Evolutionary conservation across 2,113 vertebrate genomes (phyloP).

Genomic region (Pimephales promelas): DNA sequence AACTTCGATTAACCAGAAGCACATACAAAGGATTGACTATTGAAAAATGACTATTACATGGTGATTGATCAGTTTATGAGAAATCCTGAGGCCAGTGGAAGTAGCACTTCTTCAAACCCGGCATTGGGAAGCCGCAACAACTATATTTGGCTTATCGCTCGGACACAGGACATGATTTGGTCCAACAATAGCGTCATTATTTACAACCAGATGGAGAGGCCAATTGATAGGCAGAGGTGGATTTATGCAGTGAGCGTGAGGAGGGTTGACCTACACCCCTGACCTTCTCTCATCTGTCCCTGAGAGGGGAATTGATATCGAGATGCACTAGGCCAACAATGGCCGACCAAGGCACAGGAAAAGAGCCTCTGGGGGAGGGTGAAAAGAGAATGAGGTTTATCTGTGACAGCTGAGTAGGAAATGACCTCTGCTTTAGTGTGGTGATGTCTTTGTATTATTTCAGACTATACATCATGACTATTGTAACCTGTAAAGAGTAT

Average conservation of each 20-base stretch:
- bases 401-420: slow-evolving; percentile 37
- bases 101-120: slow-evolving; percentile 39
- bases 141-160: slow-evolving; percentile 74
- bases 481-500: neutral
- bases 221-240: slow-evolving; percentile 64
- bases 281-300: slow-evolving; percentile 60
- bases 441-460: slow-evolving; percentile 42
- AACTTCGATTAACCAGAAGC: slow-evolving; percentile 18
- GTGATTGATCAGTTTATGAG: slow-evolving; percentile 29
- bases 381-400: slow-evolving; percentile 37
- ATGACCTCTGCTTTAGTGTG: slow-evolving; percentile 38
- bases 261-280: slow-evolving; percentile 65
- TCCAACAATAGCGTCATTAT: slow-evolving; percentile 70
- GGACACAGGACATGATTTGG: slow-evolving; percentile 69
- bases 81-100: slow-evolving; percentile 29
- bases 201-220: slow-evolving; percentile 70
- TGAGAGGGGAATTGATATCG: slow-evolving; percentile 55
- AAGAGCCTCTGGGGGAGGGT: slow-evolving; percentile 18
- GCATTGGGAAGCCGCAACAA: slow-evolving; percentile 50
- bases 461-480: slow-evolving; percentile 1
- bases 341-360: slow-evolving; percentile 53
- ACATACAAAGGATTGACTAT: slow-evolving; percentile 7
- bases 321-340: slow-evolving; percentile 58
- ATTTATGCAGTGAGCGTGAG: slow-evolving; percentile 40
- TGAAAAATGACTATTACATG: slow-evolving; percentile 8